phyloP scores from a whole-genome alignment of 2,113 vertebrate species.

The Synchiropus splendidus region DNA sequence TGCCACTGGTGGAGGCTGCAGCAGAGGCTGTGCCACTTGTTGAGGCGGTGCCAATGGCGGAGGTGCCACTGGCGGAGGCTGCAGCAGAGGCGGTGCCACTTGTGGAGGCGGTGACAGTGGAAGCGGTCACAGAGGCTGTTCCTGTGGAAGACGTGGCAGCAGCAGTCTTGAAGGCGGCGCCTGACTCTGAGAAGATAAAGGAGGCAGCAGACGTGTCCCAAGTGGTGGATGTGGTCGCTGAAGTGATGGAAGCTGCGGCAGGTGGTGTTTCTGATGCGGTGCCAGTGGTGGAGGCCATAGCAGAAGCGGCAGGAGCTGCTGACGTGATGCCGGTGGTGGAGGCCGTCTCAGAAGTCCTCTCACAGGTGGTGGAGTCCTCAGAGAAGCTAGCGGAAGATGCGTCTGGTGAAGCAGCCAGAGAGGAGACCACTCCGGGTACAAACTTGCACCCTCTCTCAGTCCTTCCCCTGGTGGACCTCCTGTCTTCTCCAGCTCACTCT shows the following conservation, averaged over 20 bases:
- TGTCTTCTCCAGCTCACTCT: conserved; percentile 11
- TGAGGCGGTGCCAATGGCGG: too few relatives aligned
- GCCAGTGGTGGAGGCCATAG: neutral
- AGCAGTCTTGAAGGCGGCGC: too few relatives aligned
- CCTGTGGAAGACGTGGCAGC: neutral
- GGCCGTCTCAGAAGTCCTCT: conserved; percentile 14
- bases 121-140: neutral
- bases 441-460: conserved; percentile 22
- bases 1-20: neutral
- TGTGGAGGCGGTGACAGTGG: neutral
- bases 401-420: conserved; percentile 41
- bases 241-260: neutral
- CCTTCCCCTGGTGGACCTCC: conserved; percentile 33
- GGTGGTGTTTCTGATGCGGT: neutral
- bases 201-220: too few relatives aligned
- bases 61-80: neutral
- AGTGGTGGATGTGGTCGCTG: conserved; percentile 1
- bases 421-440: conserved; percentile 36
- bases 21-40: neutral
- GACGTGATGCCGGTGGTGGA: conserved; percentile 14
- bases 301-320: conserved; percentile 4
- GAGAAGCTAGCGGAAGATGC: conserved; percentile 33
- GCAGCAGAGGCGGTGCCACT: neutral
- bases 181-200: too few relatives aligned
- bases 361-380: conserved; percentile 31